Conservation (phyloP, 2,113 vertebrate genomes). For the Potamarius usumacintae region DNA sequence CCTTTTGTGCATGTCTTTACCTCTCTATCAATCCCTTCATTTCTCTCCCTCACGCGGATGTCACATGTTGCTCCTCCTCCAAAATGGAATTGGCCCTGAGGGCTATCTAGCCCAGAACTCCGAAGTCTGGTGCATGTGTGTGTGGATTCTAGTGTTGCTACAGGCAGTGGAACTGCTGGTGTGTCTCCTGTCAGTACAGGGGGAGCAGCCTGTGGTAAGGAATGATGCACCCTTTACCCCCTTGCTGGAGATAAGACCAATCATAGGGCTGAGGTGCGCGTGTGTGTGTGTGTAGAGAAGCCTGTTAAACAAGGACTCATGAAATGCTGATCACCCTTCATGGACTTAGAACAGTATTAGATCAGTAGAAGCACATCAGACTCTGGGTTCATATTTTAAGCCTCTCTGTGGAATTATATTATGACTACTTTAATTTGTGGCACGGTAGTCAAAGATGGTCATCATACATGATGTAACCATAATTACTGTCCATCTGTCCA, state of each 20-base stretch:
- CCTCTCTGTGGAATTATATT: background rate
- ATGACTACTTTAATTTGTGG: background rate
- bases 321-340: conserved; percentile 4
- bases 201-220: conserved; percentile 52
- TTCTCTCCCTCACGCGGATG: conserved; percentile 20
- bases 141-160: conserved; percentile 31
- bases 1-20: conserved; percentile 35
- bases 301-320: conserved; percentile 36
- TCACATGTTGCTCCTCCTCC: conserved; percentile 49
- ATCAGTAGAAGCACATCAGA: background rate
- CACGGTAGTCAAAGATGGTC: background rate
- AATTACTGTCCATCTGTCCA: conserved; percentile 35
- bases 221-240: conserved; percentile 51
- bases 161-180: conserved; percentile 46
- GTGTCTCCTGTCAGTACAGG: conserved; percentile 55
- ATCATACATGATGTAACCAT: conserved; percentile 4
- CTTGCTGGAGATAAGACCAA: conserved; percentile 64
- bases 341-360: background rate
- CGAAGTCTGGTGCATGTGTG: conserved; percentile 45
- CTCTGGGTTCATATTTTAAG: background rate
- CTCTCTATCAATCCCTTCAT: conserved; percentile 37
- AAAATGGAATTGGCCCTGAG: conserved; percentile 58
- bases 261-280: conserved; percentile 22
- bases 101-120: conserved; percentile 68
- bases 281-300: background rate